phyloP scores from a whole-genome alignment of 2,113 vertebrate species.

The Scomber colias region DNA sequence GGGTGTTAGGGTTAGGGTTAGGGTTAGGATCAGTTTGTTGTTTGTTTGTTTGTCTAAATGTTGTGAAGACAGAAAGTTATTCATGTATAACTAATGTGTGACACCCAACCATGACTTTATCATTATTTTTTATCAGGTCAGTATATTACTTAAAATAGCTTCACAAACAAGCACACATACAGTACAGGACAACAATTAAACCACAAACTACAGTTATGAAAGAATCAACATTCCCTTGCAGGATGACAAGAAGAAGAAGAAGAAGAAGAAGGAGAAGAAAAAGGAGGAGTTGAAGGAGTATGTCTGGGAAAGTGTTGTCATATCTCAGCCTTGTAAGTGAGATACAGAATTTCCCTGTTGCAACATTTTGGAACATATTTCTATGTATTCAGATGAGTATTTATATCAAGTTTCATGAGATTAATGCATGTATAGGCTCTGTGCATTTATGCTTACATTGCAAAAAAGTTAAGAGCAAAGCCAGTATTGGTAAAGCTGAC shows the following conservation, averaged over 20 bases:
- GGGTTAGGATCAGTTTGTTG: too few species aligned
- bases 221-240: slow-evolving; percentile 11
- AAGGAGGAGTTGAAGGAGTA: slow-evolving; percentile 34
- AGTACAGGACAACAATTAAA: not conserved
- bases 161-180: not conserved
- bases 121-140: not conserved
- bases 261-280: slow-evolving; percentile 52
- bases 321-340: slow-evolving; percentile 47
- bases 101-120: not conserved
- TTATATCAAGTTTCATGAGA: too few species aligned
- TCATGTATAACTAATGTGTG: not conserved
- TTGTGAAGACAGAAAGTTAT: not conserved
- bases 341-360: not conserved
- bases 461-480: not conserved
- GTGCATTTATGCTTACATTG: too few species aligned
- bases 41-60: not conserved
- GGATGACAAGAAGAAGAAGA: slow-evolving; percentile 73
- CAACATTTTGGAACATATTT: not conserved
- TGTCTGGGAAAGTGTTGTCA: slow-evolving; percentile 20
- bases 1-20: not conserved
- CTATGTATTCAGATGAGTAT: not conserved
- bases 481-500: not conserved
- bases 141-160: not conserved
- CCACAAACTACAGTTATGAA: not conserved
- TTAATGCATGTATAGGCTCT: too few species aligned